Evolutionary conservation across 2,888 invertebrate species (phyloP).

Genomic region (Marronus borbonicus): DNA sequence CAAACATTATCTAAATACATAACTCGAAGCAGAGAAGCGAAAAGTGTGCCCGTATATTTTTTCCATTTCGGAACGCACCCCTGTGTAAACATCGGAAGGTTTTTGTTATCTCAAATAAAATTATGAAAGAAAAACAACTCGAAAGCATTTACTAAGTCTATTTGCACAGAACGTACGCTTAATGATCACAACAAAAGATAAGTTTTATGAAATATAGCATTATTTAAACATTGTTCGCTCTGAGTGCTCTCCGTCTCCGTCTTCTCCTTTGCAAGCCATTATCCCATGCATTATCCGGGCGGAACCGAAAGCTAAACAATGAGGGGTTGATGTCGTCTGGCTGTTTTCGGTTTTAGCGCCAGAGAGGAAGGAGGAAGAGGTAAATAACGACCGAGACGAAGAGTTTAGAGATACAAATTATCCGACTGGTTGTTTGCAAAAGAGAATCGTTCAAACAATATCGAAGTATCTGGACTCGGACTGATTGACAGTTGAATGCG

Average conservation of each 20-base stretch:
- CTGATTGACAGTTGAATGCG: conserved; percentile 42
- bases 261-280: neutral
- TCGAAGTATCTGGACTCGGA: conserved; percentile 15
- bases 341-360: neutral
- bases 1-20: conserved; percentile 30
- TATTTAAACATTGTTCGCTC: conserved; percentile 63
- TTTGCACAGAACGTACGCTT: conserved; percentile 64
- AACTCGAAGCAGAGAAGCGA: conserved; percentile 13
- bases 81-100: conserved; percentile 50
- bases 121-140: conserved; percentile 66
- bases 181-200: conserved; percentile 60
- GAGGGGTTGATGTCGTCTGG: conserved; percentile 53
- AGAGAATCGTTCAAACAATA: conserved; percentile 41
- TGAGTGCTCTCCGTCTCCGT: conserved; percentile 27
- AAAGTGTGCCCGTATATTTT: conserved; percentile 26
- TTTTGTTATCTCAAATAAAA: conserved; percentile 60
- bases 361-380: neutral
- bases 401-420: conserved; percentile 41
- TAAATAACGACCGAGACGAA: conserved; percentile 3
- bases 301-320: conserved; percentile 68
- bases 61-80: conserved; percentile 37
- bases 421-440: conserved; percentile 33
- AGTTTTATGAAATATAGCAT: conserved; percentile 63
- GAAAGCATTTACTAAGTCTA: conserved; percentile 63
- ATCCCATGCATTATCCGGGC: too few species aligned